Base-by-base conservation (phyloP, 2,113 vertebrate species). In the Ameiurus melas region DNA sequence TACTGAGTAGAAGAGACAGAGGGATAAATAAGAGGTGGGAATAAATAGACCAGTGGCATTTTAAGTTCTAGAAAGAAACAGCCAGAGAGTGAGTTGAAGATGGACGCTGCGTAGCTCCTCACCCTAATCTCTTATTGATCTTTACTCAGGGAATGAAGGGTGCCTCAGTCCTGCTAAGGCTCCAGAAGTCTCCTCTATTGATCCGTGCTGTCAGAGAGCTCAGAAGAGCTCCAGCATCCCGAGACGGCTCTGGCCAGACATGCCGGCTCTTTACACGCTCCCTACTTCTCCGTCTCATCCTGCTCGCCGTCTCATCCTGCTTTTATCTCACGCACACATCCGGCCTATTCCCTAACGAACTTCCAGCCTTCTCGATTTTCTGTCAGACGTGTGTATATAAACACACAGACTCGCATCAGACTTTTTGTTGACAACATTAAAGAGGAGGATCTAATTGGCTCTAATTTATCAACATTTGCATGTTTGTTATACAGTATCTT, bases 121-220 rank as follows among this genome's bases (percentile, higher is more conserved):
- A 90, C 82, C 88, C 87, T 90, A 91, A 93, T 94, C 92, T 91
- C 70, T 0, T 93, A 87, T 93, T 91, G 93, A 94, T 94, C 91
- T 92, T 81, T 57, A 83, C 87, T 83, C 86, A 88, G 92, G 85
- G 91, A 92, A 91, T 90, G 87, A 92, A 92, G 87, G 90, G 75
- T 83, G 71, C 78, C 85, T 86, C 83, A 73, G 82, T 73, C 66
- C 89, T 88, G 79, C 85, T 70, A n/a, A 17, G 77, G 88, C 81
- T 85, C 83, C 84, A 66, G 87, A 88, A 86, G 86, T 88, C 88
- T 86, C 51, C 39, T 87, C 90, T 89, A 93, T 93, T 90, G 91
- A 94, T 94, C 86, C 43, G 53, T 66, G 36, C 90, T 90, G 92
- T 89, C 91, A 82, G 87, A 71, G 64, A 85, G 89, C 88, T 87